Percentiles rank a stretch among this genome's conserved stretches.
These are phyloP conservation scores for Gallinago jamesoni DNA, from an alignment of 2,113 vertebrate species.

Conservation along the genomic window DNA sequence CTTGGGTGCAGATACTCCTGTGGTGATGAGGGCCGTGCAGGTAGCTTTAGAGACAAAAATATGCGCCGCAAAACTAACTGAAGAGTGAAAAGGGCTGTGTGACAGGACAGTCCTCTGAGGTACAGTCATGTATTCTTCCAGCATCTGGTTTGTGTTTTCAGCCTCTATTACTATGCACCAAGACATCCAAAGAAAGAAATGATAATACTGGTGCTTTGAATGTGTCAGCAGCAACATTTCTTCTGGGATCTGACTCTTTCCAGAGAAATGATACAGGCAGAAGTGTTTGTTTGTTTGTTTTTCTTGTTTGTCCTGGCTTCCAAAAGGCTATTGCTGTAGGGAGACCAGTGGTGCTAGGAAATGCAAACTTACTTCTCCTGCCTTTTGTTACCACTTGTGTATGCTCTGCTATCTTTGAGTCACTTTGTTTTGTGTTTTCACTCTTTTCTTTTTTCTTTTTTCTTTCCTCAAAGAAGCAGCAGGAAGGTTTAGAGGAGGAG, in stretches of 20 bases:
- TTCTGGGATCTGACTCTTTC: background rate
- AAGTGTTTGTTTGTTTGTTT: background rate
- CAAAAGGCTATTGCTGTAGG: background rate
- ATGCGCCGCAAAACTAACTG: background rate
- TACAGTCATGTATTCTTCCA: background rate
- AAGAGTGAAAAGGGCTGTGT: background rate
- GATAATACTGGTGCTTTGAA: background rate
- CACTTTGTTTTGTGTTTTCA: background rate
- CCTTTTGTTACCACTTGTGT: background rate
- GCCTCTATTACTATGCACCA: background rate
- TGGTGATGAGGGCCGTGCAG: background rate
- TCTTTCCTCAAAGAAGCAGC: background rate
- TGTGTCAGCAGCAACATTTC: background rate
- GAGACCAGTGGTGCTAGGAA: background rate
- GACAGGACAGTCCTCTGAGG: background rate
- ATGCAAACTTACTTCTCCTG: background rate
- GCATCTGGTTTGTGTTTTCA: background rate
- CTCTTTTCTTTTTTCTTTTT: too few relatives aligned
- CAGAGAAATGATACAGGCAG: background rate
- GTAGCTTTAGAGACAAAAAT: background rate
- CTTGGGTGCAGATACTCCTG: background rate
- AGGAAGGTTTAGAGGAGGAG: background rate
- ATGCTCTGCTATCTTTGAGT: background rate
- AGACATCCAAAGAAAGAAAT: background rate
- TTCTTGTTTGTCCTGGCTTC: background rate